Evolutionary conservation across 2,113 vertebrate species (phyloP).

Genomic region (Gallinago jamesoni): DNA sequence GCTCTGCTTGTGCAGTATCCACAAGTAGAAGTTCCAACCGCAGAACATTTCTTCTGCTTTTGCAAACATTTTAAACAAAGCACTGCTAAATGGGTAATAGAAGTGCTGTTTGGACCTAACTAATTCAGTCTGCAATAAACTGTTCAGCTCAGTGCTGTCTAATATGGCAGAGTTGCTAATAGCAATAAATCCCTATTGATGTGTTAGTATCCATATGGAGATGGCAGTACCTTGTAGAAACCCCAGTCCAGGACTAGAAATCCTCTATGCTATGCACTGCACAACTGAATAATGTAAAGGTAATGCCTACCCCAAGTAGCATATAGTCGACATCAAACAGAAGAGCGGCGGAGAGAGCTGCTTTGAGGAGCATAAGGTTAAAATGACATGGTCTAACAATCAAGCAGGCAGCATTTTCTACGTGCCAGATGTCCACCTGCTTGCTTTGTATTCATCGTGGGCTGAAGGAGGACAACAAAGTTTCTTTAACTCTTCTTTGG

Average conservation of each 20-base stretch:
- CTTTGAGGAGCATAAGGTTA: background rate
- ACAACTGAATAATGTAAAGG: background rate
- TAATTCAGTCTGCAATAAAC: background rate
- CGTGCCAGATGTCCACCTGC: background rate
- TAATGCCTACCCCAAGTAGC: background rate
- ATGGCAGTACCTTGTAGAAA: background rate
- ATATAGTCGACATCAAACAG: background rate
- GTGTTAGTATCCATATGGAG: background rate
- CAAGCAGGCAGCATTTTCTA: background rate
- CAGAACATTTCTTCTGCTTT: background rate
- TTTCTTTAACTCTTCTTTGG: background rate
- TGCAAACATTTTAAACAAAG: background rate
- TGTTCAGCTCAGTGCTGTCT: background rate
- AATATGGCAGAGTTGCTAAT: fast-evolving
- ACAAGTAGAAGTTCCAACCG: background rate
- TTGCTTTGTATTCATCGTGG: background rate
- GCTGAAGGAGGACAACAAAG: background rate
- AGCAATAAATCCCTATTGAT: fast-evolving
- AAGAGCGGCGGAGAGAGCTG: background rate
- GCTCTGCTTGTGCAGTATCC: background rate
- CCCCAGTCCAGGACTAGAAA: background rate
- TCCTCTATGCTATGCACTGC: background rate
- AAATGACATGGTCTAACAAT: fast-evolving
- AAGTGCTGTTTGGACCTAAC: background rate
- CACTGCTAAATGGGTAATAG: background rate